These are phyloP conservation scores for Lasius platythorax DNA, from an alignment of 2,888 invertebrate species.

Conservation along the genomic window DNA sequence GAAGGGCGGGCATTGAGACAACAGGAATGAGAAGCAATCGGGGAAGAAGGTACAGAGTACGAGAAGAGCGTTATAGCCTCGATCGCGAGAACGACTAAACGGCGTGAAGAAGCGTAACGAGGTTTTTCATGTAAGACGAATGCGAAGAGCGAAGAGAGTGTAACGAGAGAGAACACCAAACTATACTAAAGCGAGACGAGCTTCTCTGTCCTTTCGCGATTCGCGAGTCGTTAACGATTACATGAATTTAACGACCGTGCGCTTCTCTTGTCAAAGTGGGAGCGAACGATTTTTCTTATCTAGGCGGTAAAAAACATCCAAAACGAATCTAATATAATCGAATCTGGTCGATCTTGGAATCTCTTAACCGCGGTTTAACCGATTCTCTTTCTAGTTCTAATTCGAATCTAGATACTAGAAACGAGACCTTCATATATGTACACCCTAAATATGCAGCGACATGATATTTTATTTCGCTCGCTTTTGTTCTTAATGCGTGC, in stretches of 20 bases:
- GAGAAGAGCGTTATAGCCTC: slow-evolving; percentile 34
- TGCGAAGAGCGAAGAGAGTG: not conserved
- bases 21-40: slow-evolving; percentile 42
- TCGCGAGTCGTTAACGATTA: not conserved
- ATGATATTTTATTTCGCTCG: not conserved
- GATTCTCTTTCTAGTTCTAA: not conserved
- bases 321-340: not conserved
- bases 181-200: not conserved
- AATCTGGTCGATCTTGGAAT: not conserved
- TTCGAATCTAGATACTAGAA: not conserved
- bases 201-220: slow-evolving; percentile 26
- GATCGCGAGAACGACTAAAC: slow-evolving; percentile 29
- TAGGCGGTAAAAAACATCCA: not conserved
- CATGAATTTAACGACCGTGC: too few relatives aligned
- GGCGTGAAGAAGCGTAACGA: slow-evolving; percentile 5
- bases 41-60: not conserved
- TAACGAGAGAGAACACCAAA: slow-evolving; percentile 2
- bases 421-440: not conserved
- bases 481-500: slow-evolving; percentile 1
- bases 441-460: not conserved
- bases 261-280: not conserved
- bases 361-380: not conserved
- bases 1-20: slow-evolving; percentile 63
- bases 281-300: not conserved
- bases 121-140: slow-evolving; percentile 24